Conservation (phyloP, 2,113 vertebrate species). For the Hymenochirus boettgeri region DNA sequence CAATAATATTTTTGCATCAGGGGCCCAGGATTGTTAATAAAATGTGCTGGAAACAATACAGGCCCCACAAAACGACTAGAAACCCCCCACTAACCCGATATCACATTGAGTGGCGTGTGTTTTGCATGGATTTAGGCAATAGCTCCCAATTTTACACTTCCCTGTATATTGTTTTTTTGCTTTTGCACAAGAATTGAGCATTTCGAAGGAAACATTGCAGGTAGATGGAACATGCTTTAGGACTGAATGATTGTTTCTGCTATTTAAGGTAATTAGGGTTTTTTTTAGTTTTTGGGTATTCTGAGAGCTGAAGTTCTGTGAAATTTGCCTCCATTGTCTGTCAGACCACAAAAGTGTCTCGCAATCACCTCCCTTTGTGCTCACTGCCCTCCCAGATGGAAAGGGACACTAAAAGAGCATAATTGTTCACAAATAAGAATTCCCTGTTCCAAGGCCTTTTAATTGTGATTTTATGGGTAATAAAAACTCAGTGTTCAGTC, state of each 20-base stretch:
- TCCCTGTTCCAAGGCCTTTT: constrained; percentile 49
- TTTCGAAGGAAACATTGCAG: constrained; percentile 45
- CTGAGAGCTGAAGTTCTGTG: constrained; percentile 51
- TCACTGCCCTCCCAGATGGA: constrained; percentile 43
- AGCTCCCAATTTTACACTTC: too few relatives aligned
- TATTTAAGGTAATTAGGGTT: constrained; percentile 64
- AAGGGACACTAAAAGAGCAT: constrained; percentile 54
- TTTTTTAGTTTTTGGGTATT: constrained; percentile 51
- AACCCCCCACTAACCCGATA: too few relatives aligned
- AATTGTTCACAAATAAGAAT: constrained; percentile 48
- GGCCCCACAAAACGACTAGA: too few relatives aligned
- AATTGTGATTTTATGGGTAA: constrained; percentile 41
- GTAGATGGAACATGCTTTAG: constrained; percentile 51
- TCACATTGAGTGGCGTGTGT: too few relatives aligned
- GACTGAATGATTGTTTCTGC: constrained; percentile 58
- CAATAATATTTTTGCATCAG: too few relatives aligned
- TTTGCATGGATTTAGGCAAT: too few relatives aligned
- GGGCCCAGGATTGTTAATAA: too few relatives aligned
- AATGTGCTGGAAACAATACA: too few relatives aligned
- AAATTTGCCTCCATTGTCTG: constrained; percentile 52
- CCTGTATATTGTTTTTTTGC: too few relatives aligned
- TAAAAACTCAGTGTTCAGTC: constrained; percentile 15
- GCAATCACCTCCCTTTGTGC: constrained; percentile 38
- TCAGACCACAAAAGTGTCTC: constrained; percentile 49
- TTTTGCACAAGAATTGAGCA: constrained; percentile 39